Base-by-base conservation (phyloP, 2,888 invertebrate species). In the Mythimna impura region DNA sequence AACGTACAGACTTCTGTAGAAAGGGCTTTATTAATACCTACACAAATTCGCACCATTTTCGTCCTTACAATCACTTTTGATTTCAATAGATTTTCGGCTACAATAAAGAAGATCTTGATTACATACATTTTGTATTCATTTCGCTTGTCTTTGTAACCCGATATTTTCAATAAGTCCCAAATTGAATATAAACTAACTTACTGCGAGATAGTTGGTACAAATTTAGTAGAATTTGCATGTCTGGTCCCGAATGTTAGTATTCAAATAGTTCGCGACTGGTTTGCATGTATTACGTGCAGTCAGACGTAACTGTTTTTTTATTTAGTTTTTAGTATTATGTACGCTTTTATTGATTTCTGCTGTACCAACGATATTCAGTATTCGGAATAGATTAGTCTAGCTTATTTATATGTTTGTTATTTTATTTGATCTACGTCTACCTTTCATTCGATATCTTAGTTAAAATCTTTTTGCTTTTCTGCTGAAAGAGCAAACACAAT, bases 21-120 rank as follows among this genome's bases (percentile, higher is more conserved):
- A 82, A 90, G 87, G 89, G 93, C 94, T 95, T 95, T 94, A 94
- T 94, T 92, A 93, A 91, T 95, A 95, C 95, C 94, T 95, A 96
- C 95, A 96, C 95, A 95, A 95, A 95, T 95, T 95, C 94, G 93
- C 94, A 94, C 92, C 91, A 91, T 90, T 80, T 76, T 87, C 87
- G 83, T 82, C 75, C 71, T 83, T 88, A 87, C 80, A 65, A 67
- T 75, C 76, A 83, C 79, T 70, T 78, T 82, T 78, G 78, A 57
- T 80, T 81, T 73, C n/a, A 63, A 81, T 86, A 81, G 69, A 81
- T 76, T 80, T 80, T 67, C 52, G 76, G 71, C 76, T 69, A 76
- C 70, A 69, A 76, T 57, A 76, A 72, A 67, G 47, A 71, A 71
- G 62, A 76, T 69, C 57, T 78, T 80, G 55, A 75, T 79, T 73